These are phyloP conservation scores for Listrodromus nycthemerus DNA, from an alignment of 2,888 invertebrate genomes.

Conservation along the genomic window DNA sequence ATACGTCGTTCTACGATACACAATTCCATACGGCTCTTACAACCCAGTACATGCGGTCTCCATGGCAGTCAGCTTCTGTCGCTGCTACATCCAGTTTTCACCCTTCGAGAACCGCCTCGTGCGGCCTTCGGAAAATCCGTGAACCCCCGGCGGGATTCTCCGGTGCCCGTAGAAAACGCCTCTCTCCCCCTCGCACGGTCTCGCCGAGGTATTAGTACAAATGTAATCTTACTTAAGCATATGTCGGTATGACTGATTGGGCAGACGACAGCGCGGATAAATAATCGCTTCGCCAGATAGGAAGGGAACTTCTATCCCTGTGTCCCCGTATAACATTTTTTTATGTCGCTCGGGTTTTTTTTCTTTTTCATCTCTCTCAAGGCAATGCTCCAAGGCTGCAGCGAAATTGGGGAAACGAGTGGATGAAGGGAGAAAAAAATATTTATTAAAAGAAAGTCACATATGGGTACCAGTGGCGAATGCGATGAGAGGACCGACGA, in stretches of 20 bases:
- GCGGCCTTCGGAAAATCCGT: slow-evolving; percentile 56
- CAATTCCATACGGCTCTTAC: slow-evolving; percentile 8
- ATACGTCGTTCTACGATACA: slow-evolving; percentile 71
- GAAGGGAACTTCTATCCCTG: slow-evolving; percentile 59
- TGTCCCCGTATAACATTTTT: slow-evolving; percentile 51
- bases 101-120: slow-evolving; percentile 64
- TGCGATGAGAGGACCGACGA: slow-evolving; percentile 53
- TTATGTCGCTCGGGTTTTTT: slow-evolving; percentile 25
- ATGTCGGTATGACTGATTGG: slow-evolving; percentile 83
- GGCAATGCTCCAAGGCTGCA: slow-evolving; percentile 18
- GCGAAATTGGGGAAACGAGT: slow-evolving; percentile 73
- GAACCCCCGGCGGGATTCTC: slow-evolving; percentile 52
- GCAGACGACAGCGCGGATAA: slow-evolving; percentile 79
- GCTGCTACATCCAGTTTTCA: slow-evolving; percentile 56
- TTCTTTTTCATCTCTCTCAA: slow-evolving; percentile 50
- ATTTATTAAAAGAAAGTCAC: slow-evolving; percentile 74
- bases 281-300: slow-evolving; percentile 74
- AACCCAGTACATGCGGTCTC: slow-evolving; percentile 37
- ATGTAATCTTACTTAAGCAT: slow-evolving; percentile 84
- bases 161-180: slow-evolving; percentile 24
- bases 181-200: slow-evolving; percentile 50
- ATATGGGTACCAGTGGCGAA: slow-evolving; percentile 76
- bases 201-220: slow-evolving; percentile 79
- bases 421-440: slow-evolving; percentile 28
- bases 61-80: slow-evolving; percentile 61